phyloP scores from a whole-genome alignment of 2,797 vertebrate species.

The Phalanger gymnotis region DNA sequence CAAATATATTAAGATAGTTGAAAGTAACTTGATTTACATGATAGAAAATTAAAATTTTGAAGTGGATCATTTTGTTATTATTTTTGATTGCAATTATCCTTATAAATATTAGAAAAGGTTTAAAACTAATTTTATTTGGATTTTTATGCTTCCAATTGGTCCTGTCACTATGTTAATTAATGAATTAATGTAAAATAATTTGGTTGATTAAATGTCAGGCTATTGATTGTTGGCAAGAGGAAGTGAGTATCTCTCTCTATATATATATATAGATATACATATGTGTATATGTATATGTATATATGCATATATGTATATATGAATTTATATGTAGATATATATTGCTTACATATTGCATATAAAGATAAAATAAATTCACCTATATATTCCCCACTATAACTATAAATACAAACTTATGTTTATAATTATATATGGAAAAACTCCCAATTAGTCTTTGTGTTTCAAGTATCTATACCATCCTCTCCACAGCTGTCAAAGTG shows the following conservation, averaged over 20 bases:
- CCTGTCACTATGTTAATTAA: not conserved
- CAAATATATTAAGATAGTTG: not conserved
- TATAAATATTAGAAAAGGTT: not conserved
- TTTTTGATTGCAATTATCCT: not conserved
- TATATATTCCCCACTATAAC: not conserved
- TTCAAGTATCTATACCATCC: too few species aligned
- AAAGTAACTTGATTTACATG: not conserved
- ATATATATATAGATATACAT: constrained; percentile 23
- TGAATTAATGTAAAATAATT: not conserved
- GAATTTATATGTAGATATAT: not conserved
- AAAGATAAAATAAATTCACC: not conserved
- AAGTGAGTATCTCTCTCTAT: not conserved
- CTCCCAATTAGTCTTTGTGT: too few species aligned
- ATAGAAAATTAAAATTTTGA: not conserved
- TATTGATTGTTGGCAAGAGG: not conserved
- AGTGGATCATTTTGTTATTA: not conserved
- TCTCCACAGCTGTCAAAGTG: too few species aligned
- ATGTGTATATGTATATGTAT: not conserved
- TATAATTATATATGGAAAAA: too few species aligned
- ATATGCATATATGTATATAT: not conserved
- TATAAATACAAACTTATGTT: too few species aligned
- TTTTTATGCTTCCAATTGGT: not conserved
- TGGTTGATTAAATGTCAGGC: not conserved
- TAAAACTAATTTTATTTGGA: not conserved
- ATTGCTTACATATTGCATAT: too few species aligned